Conservation (phyloP, 2,113 vertebrate species). For the Callaeas wilsoni region DNA sequence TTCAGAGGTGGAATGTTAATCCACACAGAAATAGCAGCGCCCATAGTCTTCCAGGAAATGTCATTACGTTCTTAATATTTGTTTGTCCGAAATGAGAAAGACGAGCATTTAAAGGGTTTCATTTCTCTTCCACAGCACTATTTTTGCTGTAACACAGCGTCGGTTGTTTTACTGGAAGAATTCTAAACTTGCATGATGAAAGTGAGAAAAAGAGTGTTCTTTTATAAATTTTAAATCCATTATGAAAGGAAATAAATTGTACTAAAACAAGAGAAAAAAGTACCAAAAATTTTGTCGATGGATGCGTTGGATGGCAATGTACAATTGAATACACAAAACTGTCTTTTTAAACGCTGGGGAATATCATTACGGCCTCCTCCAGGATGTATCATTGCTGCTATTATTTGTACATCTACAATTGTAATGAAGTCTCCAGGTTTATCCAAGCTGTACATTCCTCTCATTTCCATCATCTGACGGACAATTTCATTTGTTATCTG, state of each 20-base stretch:
- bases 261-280: neutral
- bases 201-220: neutral
- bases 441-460: conserved; percentile 80
- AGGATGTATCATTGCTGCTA: conserved; percentile 80
- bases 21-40: neutral
- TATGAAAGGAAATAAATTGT: neutral
- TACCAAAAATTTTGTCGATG: conserved; percentile 83
- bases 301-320: conserved; percentile 75
- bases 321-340: conserved; percentile 78
- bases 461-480: conserved; percentile 82
- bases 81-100: neutral
- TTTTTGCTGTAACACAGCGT: neutral
- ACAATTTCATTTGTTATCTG: conserved; percentile 83
- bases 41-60: neutral
- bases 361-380: conserved; percentile 80
- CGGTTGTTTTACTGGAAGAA: neutral
- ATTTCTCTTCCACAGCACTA: neutral
- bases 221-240: neutral
- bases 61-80: neutral
- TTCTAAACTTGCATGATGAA: neutral
- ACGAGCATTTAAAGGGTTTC: neutral
- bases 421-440: conserved; percentile 80
- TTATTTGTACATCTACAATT: conserved; percentile 75
- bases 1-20: neutral
- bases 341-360: conserved; percentile 77